Base-by-base conservation (phyloP, 2,888 invertebrate genomes). In the Archips crataeganus region DNA sequence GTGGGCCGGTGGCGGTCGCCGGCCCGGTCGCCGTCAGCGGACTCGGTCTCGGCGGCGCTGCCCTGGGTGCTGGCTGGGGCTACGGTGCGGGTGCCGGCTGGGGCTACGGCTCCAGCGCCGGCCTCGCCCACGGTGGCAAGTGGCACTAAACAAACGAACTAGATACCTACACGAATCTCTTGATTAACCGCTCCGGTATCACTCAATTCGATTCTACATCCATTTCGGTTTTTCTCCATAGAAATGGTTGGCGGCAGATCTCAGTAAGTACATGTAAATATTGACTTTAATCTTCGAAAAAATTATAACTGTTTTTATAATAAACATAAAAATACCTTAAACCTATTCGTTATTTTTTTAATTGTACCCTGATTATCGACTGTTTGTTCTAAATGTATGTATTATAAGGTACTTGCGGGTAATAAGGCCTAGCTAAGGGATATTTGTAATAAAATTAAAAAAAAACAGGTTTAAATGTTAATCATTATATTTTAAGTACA, bases 181-280 rank as follows among this genome's bases (percentile, higher is more conserved):
- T 81, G 77, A 81, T 77, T 76, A 80, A 75, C 23, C 77, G 79
- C 79, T 79, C 79, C 78, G 80, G 81, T 80, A 78, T 80, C 81
- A 80, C 82, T 80, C 79, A 82, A 81, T 45, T 83, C 85, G 84
- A 80, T 87, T 90, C 89, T 91, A 89, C 86, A 89, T 83, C 90
- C 91, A 89, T 93, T 92, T 93, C 90, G 77, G 78, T 80, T 82
- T 45, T 83, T 84, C 79, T 49, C 71, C 75, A 82, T 81, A 80
- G 90, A 92, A 92, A 92, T 91, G 91, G 91, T 87, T 87, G 87
- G 87, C 89, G 88, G 91, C 90, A 90, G 86, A 90, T 88, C 84
- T 86, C 85, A 82, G 77, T 81, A 82, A 82, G 84, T 81, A 85
- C 83, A 75, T 84, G 83, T 84, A 83, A 81, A 83, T 84, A 83